Conservation (phyloP, 2,113 vertebrate species). For the Nothobranchius furzeri region DNA sequence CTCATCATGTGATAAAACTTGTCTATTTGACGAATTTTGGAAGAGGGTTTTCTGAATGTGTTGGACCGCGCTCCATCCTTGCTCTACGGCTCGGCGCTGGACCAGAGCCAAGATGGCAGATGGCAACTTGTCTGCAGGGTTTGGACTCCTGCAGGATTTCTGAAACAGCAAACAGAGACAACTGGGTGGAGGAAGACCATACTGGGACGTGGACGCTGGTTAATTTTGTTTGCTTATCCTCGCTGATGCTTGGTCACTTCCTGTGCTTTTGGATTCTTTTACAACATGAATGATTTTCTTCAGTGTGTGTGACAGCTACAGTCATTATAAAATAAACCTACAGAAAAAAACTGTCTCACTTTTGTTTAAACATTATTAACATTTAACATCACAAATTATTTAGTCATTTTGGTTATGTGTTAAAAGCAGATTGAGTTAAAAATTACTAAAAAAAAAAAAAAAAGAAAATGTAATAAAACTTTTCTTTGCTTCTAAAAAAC, state of each 20-base stretch:
- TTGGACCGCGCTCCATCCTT: constrained; percentile 62
- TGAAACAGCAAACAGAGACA: constrained; percentile 65
- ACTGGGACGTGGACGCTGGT: constrained; percentile 13
- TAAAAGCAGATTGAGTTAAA: background rate
- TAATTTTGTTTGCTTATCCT: constrained; percentile 32
- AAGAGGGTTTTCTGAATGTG: constrained; percentile 20
- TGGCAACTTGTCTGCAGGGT: constrained; percentile 73
- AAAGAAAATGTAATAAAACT: constrained; percentile 25
- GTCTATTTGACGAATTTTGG: constrained; percentile 22
- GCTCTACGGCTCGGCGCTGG: constrained; percentile 58
- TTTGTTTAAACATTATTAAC: too few species aligned
- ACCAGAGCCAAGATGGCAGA: constrained; percentile 77
- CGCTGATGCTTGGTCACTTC: constrained; percentile 7
- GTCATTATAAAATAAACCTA: too few species aligned
- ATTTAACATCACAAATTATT: too few species aligned
- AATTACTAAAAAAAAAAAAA: background rate
- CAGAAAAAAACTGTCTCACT: too few species aligned
- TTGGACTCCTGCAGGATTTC: constrained; percentile 62
- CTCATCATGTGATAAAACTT: constrained; percentile 14
- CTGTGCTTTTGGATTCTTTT: background rate
- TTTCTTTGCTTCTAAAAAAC: background rate
- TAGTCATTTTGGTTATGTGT: background rate
- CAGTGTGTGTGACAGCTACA: background rate
- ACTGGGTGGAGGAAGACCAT: constrained; percentile 55
- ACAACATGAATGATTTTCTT: too few species aligned